phyloP scores from a whole-genome alignment of 2,113 vertebrate genomes.

The Tragelaphus buxtoni region DNA sequence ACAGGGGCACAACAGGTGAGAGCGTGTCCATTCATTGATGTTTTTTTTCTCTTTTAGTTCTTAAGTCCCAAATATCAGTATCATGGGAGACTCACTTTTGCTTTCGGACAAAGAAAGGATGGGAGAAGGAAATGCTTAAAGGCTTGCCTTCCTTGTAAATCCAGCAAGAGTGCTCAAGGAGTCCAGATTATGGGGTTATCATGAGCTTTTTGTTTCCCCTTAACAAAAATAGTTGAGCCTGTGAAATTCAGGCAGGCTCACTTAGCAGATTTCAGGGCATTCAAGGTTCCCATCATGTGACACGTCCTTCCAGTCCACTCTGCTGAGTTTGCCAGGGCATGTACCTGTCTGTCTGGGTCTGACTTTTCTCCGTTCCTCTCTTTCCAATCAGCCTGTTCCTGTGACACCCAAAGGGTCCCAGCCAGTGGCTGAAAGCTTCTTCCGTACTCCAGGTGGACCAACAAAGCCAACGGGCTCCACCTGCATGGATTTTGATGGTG shows the following conservation, averaged over 20 bases:
- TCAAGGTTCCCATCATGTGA: neutral
- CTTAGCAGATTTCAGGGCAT: neutral
- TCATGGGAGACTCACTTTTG: neutral
- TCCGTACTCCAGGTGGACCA: conserved; percentile 87
- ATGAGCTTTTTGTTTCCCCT: neutral
- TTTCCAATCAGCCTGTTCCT: conserved; percentile 80
- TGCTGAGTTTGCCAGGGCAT: neutral
- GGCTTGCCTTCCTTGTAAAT: neutral
- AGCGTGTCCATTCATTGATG: neutral
- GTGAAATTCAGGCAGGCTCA: neutral
- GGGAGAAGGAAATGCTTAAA: neutral
- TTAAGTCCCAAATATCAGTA: neutral
- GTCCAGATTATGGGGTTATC: neutral
- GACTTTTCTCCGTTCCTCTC: neutral
- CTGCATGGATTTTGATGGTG: conserved; percentile 70
- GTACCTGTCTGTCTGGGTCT: neutral
- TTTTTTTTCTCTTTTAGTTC: neutral
- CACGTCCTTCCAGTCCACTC: fast-evolving
- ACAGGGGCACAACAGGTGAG: conserved; percentile 82
- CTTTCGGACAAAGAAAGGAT: neutral
- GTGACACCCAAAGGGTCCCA: conserved; percentile 85
- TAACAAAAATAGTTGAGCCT: neutral
- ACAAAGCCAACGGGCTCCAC: conserved; percentile 65
- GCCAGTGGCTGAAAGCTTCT: conserved; percentile 85
- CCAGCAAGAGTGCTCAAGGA: neutral